A percentile compares a stretch with the other conserved stretches of the same genome.
Evolutionary conservation across 2,888 invertebrate species (phyloP).

Genomic region (Papilio demoleus): DNA sequence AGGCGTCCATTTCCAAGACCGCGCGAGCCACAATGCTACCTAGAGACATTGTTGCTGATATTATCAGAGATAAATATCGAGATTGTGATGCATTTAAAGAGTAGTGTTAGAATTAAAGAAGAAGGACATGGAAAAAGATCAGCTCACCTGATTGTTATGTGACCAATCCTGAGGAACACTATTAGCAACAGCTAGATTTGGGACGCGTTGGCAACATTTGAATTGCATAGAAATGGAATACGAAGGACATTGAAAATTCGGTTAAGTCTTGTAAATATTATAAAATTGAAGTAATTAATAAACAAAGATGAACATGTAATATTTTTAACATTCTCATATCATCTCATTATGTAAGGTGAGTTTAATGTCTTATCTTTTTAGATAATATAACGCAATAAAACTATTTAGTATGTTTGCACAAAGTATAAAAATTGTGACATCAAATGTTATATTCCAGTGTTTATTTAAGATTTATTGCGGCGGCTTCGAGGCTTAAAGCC

Average conservation of each 20-base stretch:
- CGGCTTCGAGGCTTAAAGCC: slow-evolving; percentile 4
- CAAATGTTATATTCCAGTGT: slow-evolving; percentile 16
- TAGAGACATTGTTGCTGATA: slow-evolving; percentile 75
- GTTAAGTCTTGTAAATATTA: slow-evolving; percentile 15
- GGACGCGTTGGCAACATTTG: not conserved
- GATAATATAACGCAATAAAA: slow-evolving; percentile 4
- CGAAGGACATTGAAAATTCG: not conserved
- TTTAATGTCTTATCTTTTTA: slow-evolving; percentile 26
- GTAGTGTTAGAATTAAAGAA: not conserved
- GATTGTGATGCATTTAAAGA: slow-evolving; percentile 44
- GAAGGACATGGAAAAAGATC: not conserved
- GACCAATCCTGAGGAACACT: not conserved
- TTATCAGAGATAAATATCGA: slow-evolving; percentile 73
- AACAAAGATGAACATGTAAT: not conserved
- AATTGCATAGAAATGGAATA: not conserved
- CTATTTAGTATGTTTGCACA: not conserved
- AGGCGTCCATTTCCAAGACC: slow-evolving; percentile 71
- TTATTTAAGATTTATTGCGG: slow-evolving; percentile 6
- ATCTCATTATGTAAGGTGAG: slow-evolving; percentile 34
- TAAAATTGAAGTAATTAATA: no score
- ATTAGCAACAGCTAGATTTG: not conserved
- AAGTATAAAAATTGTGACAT: slow-evolving; percentile 29
- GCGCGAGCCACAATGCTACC: slow-evolving; percentile 78
- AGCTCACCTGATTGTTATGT: not conserved
- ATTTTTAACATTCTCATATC: slow-evolving; percentile 3